phyloP scores from a whole-genome alignment of 2,888 invertebrate genomes.

The Drosophila mayaguana region DNA sequence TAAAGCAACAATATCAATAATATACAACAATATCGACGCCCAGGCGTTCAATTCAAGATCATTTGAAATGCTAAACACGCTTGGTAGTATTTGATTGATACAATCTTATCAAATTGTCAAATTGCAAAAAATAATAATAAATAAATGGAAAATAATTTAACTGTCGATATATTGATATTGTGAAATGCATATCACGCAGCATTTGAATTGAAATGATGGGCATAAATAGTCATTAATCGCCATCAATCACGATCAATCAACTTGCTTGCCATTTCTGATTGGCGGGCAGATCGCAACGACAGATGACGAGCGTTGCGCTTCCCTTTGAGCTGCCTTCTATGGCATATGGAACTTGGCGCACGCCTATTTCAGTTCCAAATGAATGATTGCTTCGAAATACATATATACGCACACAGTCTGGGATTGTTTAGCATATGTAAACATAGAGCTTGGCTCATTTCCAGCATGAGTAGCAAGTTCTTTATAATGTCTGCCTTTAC shows the following conservation, averaged over 20 bases:
- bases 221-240: constrained; percentile 42
- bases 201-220: constrained; percentile 12
- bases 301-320: constrained; percentile 36
- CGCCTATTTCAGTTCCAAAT: constrained; percentile 48
- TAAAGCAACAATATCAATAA: constrained; percentile 23
- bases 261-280: constrained; percentile 40
- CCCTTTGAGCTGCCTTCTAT: constrained; percentile 61
- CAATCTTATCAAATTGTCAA: constrained; percentile 29
- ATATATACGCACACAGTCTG: constrained; percentile 14
- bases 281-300: constrained; percentile 14
- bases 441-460: constrained; percentile 62
- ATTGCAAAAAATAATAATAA: constrained; percentile 12
- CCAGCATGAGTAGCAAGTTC: constrained; percentile 53
- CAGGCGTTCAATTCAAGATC: constrained; percentile 23
- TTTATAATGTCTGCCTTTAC: constrained; percentile 51
- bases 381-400: constrained; percentile 31
- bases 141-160: constrained; percentile 10
- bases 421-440: constrained; percentile 33
- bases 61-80: constrained; percentile 16
- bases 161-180: constrained; percentile 1
- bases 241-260: constrained; percentile 59
- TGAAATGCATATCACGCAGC: constrained; percentile 2
- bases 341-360: constrained; percentile 51
- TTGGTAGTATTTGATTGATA: constrained; percentile 12
- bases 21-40: constrained; percentile 32